Base-by-base conservation (phyloP, 2,113 vertebrate genomes). In the Dicentrarchus labrax region DNA sequence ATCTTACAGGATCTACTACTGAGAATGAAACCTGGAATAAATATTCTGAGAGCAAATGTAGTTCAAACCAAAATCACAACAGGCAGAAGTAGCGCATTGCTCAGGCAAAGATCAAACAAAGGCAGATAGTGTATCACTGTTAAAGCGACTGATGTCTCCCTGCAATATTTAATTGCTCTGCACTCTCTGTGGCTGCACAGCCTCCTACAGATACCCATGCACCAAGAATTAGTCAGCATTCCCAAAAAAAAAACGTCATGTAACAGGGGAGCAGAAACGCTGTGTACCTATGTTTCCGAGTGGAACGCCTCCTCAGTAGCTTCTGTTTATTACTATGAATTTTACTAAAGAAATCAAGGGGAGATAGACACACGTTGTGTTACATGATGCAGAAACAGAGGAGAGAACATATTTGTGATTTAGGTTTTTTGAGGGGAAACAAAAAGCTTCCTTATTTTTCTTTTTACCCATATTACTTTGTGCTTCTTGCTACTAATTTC, bases 201-300 rank as follows among this genome's bases (percentile, higher is more conserved):
- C 88, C 74, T 89, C 84, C 83, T 81, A 83, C 78, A 75, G 91
- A 87, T 88, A 83, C 89, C 93, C 97, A 99, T 98, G 98, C 98
- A 96, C 93, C 95, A 95, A 94, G 92, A 94, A 95, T 97, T 96
- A 97, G 96, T 93, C 89, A 93, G 95, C 97, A 98, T 98, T 98
- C 96, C 95, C 96, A 96, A 94, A 95, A 93, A 93, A 60, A 85
- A 54, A 86, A 68, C 8, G 12, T 90, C 93, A 96, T 91, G 94
- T 94, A 94, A 95, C 92, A 2, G 68, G 95, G 92, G 92, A 86
- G 76, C 80, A 90, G 91, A 94, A 96, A 94, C 95, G 95, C 94
- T 93, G 96, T 95, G 94, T 98, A 98, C 97, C 97, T 98, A 97
- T 96, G 95, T 96, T 95, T 98, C 97, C 96, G 87, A 91, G 95